Evolutionary conservation across 1,140 invertebrate genomes (phyloP).

Genomic region (Brachionus angularis): DNA sequence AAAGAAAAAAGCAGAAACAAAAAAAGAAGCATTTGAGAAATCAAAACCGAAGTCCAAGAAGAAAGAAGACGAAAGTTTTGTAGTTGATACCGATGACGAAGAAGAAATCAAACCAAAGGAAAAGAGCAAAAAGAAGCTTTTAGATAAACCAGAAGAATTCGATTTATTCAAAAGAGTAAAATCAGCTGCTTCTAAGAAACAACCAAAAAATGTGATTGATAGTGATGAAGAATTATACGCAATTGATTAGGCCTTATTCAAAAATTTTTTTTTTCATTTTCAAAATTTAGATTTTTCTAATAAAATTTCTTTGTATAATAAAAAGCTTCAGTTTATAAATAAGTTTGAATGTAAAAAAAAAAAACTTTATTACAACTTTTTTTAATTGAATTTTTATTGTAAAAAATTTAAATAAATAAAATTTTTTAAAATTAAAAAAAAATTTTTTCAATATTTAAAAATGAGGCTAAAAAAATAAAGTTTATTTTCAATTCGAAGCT

Average conservation of each 20-base stretch:
- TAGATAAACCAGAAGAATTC: not conserved
- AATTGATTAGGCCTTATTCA: not conserved
- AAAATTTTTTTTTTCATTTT: too few relatives aligned
- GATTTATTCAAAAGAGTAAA: constrained; percentile 18
- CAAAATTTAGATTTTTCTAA: too few relatives aligned
- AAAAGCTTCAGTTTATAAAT: too few relatives aligned
- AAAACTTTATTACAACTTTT: too few relatives aligned
- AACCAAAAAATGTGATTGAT: not conserved
- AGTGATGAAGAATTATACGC: constrained; percentile 37
- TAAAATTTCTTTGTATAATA: too few relatives aligned
- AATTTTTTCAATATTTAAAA: too few relatives aligned
- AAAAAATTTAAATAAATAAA: too few relatives aligned
- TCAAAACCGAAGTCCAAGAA: constrained; percentile 1
- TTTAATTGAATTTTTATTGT: too few relatives aligned
- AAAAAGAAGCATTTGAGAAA: not conserved
- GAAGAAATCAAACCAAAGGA: constrained; percentile 16
- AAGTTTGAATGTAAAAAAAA: too few relatives aligned
- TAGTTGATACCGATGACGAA: not conserved
- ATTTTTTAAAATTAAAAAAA: too few relatives aligned
- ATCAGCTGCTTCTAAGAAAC: not conserved
- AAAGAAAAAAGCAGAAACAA: not conserved
- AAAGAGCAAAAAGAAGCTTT: constrained; percentile 20
- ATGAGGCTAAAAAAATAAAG: too few relatives aligned
- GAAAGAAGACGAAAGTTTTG: constrained; percentile 10
- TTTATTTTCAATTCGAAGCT: too few relatives aligned